phyloP scores from a whole-genome alignment of 2,888 invertebrate genomes.

The Acronicta aceris region DNA sequence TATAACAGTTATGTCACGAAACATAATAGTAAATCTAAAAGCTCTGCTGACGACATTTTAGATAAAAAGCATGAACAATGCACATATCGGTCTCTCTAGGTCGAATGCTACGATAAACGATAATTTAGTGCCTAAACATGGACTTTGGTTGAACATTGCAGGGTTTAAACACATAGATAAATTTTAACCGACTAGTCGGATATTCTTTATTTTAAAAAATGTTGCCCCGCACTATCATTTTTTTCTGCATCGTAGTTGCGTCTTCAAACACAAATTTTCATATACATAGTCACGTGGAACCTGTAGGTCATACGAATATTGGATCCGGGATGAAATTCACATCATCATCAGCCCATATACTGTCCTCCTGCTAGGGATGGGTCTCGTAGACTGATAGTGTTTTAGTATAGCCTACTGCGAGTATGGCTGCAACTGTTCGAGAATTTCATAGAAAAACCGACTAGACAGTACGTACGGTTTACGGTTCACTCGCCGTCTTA shows the following conservation, averaged over 20 bases:
- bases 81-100: conserved; percentile 43
- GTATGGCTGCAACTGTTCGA: too few relatives aligned
- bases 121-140: conserved; percentile 63
- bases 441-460: too few relatives aligned
- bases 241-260: not conserved
- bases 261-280: too few relatives aligned
- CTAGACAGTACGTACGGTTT: too few relatives aligned
- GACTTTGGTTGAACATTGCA: conserved; percentile 61
- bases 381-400: too few relatives aligned
- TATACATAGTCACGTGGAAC: too few relatives aligned
- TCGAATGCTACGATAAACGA: conserved; percentile 54
- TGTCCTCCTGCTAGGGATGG: too few relatives aligned
- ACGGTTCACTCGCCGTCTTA: too few relatives aligned
- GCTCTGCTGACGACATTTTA: conserved; percentile 31
- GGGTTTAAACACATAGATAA: conserved; percentile 15
- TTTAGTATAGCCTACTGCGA: too few relatives aligned
- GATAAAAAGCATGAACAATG: conserved; percentile 41
- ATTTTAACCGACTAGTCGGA: conserved; percentile 5
- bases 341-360: too few relatives aligned
- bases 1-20: not conserved
- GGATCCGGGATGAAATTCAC: too few relatives aligned
- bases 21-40: conserved; percentile 16
- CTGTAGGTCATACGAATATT: too few relatives aligned
- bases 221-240: not conserved
- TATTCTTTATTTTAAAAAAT: not conserved